Evolutionary conservation across 1,140 invertebrate genomes (phyloP), one percentile per base, ranked within the genome.

Genomic region (Thaumetopoea pityocampa): DNA sequence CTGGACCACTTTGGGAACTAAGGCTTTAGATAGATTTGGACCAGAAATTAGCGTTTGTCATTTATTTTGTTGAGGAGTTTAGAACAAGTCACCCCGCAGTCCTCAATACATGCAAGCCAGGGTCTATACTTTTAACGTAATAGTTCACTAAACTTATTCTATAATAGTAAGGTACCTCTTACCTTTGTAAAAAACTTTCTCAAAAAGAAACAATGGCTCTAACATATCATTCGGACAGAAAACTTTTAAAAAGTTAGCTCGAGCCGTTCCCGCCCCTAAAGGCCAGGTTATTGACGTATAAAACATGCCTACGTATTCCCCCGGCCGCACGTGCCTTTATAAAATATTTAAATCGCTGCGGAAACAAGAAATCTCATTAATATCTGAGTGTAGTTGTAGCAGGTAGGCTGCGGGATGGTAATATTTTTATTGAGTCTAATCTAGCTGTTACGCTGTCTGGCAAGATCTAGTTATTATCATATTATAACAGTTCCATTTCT

Each of bases 291-390:
- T 41, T 30, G 34, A 29, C 23, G 30, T 40, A 33, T 37, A 48
- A 41, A 48, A 41, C 45, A 41, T 28, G 34, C 32, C 27, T 48
- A 48, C 35, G 37, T 48, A 27, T 41, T 35, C 37, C 45, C 37
- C 22, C 9, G 45, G 23, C 23, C 43, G 30, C 44, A 52, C 37
- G 44, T 47, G 45, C 40, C 43, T 30, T 27, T 40, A 51, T 60
- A 47, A 60, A 58, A 58, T 58, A 53, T 58, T 58, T 42, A 58
- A 53, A 51, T 40, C 22, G 42, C 24, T 15, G 46, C 40, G 41
- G 35, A 44, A 46, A 36, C 36, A 34, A 48, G 38, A 35, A 44
- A 43, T 37, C 41, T 57, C 54, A 52, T 57, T 52, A 57, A 52
- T 57, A 57, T 38, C 26, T 49, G 37, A 57, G 54, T 35, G 23